Percentiles rank a stretch among this genome's conserved stretches.
phyloP scores from a whole-genome alignment of 2,113 vertebrate genomes.

The Phaethon lepturus region DNA sequence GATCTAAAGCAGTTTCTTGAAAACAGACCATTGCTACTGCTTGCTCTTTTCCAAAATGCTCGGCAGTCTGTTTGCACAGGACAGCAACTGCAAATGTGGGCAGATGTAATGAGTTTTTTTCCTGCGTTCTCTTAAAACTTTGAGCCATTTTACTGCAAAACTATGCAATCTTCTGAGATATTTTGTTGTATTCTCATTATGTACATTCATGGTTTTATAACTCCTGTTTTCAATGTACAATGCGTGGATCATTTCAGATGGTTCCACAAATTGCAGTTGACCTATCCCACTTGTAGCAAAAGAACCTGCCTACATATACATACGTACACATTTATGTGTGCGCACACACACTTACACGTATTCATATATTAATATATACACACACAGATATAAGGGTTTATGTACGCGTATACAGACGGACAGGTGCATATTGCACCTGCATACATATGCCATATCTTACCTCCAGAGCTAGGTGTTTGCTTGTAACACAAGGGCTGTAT shows the following conservation, averaged over 20 bases:
- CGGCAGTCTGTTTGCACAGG: background rate
- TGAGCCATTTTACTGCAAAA: background rate
- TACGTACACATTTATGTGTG: accelerated
- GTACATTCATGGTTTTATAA: background rate
- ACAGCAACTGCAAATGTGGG: background rate
- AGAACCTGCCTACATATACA: background rate
- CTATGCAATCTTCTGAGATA: background rate
- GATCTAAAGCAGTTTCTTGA: background rate
- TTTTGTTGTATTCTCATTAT: background rate
- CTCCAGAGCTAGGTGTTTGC: background rate
- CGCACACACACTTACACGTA: background rate
- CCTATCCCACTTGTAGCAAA: background rate
- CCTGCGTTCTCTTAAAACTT: background rate
- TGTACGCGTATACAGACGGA: background rate
- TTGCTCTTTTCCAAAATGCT: background rate
- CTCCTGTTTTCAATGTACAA: background rate
- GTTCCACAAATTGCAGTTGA: background rate
- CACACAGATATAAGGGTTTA: background rate
- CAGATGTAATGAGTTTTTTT: background rate
- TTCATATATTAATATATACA: background rate
- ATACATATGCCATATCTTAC: background rate
- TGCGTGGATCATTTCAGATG: background rate
- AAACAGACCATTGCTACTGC: background rate
- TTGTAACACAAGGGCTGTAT: background rate
- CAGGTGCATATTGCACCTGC: background rate